A percentile compares a stretch with the other conserved stretches of the same genome.
Evolutionary conservation across 1,140 invertebrate genomes (phyloP).

Genomic region (Cydia splendana): DNA sequence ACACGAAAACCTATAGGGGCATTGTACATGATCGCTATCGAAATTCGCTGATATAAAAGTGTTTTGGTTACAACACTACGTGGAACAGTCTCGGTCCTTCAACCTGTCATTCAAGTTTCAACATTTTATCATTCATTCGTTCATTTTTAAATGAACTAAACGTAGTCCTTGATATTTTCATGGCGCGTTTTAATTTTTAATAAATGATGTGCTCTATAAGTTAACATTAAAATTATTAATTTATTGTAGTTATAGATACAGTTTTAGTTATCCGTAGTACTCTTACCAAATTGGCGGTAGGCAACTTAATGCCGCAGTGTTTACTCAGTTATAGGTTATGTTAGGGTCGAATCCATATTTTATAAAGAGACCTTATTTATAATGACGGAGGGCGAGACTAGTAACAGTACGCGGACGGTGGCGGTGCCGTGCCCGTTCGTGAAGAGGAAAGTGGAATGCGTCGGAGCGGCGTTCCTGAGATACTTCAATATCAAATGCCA

Average conservation of each 20-base stretch:
- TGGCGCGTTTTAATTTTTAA: conserved; percentile 49
- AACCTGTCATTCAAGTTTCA: conserved; percentile 25
- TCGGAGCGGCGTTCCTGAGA: conserved; percentile 66
- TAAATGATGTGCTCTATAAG: conserved; percentile 35
- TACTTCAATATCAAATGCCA: conserved; percentile 75
- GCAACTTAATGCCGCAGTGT: conserved; percentile 36
- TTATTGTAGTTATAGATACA: conserved; percentile 36
- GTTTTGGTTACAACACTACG: conserved; percentile 4
- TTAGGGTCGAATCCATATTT: conserved; percentile 59
- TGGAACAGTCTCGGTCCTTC: conserved; percentile 31
- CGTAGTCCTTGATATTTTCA: conserved; percentile 34
- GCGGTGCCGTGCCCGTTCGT: conserved; percentile 59
- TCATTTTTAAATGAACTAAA: conserved; percentile 13
- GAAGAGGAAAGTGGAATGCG: conserved; percentile 72
- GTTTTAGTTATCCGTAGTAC: conserved; percentile 37
- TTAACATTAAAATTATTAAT: conserved; percentile 37
- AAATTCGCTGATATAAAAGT: neutral
- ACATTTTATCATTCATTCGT: neutral
- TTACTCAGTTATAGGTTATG: conserved; percentile 70
- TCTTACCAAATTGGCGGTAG: conserved; percentile 15
- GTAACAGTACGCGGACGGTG: conserved; percentile 53
- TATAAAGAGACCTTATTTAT: conserved; percentile 50
- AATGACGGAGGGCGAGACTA: conserved; percentile 63
- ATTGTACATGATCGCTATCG: neutral
- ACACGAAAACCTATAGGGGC: neutral